Base-by-base conservation (phyloP, 1,140 invertebrate species). In the Bombus difficillimus region DNA sequence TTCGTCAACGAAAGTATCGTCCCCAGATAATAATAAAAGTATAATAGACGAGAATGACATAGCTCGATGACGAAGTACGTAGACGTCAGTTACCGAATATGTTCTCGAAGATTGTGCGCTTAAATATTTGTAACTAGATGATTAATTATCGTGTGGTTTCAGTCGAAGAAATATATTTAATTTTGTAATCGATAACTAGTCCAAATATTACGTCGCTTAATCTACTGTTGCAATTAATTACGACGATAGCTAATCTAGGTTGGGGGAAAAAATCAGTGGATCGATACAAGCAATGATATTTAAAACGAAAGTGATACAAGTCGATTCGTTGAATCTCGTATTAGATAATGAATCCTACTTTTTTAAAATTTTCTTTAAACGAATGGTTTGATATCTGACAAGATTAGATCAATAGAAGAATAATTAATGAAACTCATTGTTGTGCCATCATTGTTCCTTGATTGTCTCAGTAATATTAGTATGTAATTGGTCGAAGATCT, bases 361-460 rank as follows among this genome's bases (percentile, higher is more conserved):
- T 59, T 34, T 73, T 2, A 8, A 22, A 8, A 53, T 47, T 43
- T 22, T 43, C 25, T 34, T 25, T 12, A 53, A 37, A 28, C 41
- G n/a, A 59, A 43, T 43, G 53, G 28, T 68, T 62, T 41, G 15
- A 71, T 22, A 28, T 25, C 32, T 41, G 66, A 39, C 9, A 47
- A 25, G 10, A 13, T 69, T 86, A 69, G 32, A 77, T 47, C 15
- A 41, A 28, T 39, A 22, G 39, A 39, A 13, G 34, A 34, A 41
- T 83, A 76, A 69, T 69, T 69, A 47, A 68, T 71, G 71, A 75
- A 37, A 85, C 6, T 80, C 69, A 73, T 76, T 72, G 47, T 86
- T 77, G 71, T 86, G 64, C 73, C 71, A 73, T 86, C 73, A 71
- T 83, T 86, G 80, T 86, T 86, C 71, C 85, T 83, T 82, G 62